These are phyloP conservation scores for Coelopa frigida DNA, from an alignment of 1,140 invertebrate species.

Conservation along the genomic window DNA sequence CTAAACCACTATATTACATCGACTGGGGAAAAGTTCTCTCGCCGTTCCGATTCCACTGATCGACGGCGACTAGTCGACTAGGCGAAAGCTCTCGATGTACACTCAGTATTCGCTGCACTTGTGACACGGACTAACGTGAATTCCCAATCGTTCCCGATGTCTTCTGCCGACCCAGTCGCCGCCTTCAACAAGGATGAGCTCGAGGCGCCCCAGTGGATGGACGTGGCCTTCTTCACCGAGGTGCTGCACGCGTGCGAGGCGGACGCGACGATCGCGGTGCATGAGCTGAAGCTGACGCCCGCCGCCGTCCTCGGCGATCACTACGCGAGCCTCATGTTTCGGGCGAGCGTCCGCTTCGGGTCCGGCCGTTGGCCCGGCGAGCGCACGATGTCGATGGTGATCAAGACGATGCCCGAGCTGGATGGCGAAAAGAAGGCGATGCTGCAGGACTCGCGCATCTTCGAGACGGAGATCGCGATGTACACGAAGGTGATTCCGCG, in stretches of 20 bases:
- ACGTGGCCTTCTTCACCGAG: constrained; percentile 13
- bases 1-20: no score
- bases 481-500: constrained; percentile 7
- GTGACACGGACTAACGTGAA: not conserved
- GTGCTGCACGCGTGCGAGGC: constrained; percentile 5
- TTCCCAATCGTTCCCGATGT: not conserved
- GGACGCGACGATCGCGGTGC: constrained; percentile 4
- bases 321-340: constrained; percentile 26
- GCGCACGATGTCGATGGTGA: constrained; percentile 6
- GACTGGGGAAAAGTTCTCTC: no score
- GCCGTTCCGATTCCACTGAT: no score
- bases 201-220: constrained; percentile 12
- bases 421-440: constrained; percentile 8
- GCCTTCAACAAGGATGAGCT: constrained; percentile 13
- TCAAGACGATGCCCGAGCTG: constrained; percentile 6
- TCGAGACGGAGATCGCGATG: constrained; percentile 14
- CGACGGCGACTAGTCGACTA: no score
- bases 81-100: not conserved
- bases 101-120: not conserved
- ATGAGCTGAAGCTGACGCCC: constrained; percentile 9
- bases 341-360: constrained; percentile 14
- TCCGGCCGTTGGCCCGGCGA: not conserved
- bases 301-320: constrained; percentile 22
- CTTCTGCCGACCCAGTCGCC: not conserved
- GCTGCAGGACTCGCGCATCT: constrained; percentile 1